Evolutionary conservation across 2,797 vertebrate species (phyloP).

Genomic region (Micropoecilia bifurca): DNA sequence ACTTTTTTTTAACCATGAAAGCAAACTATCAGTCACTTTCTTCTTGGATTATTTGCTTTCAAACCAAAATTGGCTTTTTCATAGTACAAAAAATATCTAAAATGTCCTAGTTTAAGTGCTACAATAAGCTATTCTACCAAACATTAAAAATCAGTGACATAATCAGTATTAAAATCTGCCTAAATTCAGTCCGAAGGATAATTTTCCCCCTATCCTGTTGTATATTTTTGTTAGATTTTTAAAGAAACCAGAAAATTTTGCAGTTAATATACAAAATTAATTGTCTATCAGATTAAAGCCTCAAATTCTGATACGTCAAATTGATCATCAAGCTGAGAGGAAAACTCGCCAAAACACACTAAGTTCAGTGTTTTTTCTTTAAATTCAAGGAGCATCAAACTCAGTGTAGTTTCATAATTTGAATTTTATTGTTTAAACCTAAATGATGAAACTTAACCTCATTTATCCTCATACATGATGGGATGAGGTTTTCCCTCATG

Average conservation of each 20-base stretch:
- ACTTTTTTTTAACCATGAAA: neutral
- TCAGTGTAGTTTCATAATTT: no score
- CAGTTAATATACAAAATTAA: no score
- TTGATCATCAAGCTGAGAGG: neutral
- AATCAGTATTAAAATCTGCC: neutral
- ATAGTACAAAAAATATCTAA: neutral
- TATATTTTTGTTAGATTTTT: neutral
- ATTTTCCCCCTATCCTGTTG: neutral
- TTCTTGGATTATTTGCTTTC: neutral
- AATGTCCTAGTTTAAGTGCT: neutral
- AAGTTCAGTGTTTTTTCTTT: no score
- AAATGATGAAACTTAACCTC: no score
- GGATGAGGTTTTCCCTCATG: no score
- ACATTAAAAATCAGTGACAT: neutral
- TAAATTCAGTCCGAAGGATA: neutral
- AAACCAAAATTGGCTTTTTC: neutral
- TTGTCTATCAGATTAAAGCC: neutral
- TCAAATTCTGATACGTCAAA: neutral
- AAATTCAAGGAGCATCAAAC: no score
- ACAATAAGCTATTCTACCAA: neutral
- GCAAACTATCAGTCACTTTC: neutral
- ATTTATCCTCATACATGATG: no score
- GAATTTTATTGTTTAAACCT: no score
- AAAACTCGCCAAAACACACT: no score
- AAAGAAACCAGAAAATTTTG: neutral